phyloP scores from a whole-genome alignment of 2,797 vertebrate species.

The Garrulus glandarius region DNA sequence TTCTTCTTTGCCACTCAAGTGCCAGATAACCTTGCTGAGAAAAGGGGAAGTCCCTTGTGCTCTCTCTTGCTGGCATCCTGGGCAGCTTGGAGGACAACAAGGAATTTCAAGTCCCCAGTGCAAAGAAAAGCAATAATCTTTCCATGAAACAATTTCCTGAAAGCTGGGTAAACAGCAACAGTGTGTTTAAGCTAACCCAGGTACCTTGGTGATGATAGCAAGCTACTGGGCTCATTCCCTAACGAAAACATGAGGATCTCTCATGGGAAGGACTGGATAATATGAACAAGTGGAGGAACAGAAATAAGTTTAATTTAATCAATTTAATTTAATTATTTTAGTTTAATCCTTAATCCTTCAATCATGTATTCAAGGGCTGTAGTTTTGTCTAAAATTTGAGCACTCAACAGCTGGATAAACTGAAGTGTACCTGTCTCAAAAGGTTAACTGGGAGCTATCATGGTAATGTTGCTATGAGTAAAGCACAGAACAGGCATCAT shows the following conservation, averaged over 20 bases:
- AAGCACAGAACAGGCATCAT: not conserved
- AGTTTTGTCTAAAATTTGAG: not conserved
- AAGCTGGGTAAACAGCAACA: not conserved
- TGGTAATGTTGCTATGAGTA: not conserved
- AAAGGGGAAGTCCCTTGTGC: not conserved
- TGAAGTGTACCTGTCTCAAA: not conserved
- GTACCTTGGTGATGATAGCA: not conserved
- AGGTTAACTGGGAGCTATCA: not conserved
- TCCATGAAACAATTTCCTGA: not conserved
- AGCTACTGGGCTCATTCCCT: not conserved
- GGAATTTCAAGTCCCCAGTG: not conserved
- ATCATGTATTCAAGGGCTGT: not conserved
- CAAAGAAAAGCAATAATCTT: not conserved
- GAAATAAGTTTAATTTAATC: not conserved
- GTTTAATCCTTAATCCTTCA: not conserved
- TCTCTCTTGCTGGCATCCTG: not conserved
- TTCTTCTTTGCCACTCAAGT: not conserved
- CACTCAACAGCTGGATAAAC: not conserved
- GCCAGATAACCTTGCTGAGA: not conserved
- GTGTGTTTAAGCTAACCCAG: not conserved
- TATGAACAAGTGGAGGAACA: not conserved
- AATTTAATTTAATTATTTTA: not conserved
- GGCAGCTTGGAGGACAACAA: not conserved
- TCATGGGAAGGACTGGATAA: not conserved
- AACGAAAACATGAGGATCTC: not conserved